These are phyloP conservation scores for Stichopus chloronotus DNA, from an alignment of 35 echinoderm and acorn worm species.

Conservation along the genomic window DNA sequence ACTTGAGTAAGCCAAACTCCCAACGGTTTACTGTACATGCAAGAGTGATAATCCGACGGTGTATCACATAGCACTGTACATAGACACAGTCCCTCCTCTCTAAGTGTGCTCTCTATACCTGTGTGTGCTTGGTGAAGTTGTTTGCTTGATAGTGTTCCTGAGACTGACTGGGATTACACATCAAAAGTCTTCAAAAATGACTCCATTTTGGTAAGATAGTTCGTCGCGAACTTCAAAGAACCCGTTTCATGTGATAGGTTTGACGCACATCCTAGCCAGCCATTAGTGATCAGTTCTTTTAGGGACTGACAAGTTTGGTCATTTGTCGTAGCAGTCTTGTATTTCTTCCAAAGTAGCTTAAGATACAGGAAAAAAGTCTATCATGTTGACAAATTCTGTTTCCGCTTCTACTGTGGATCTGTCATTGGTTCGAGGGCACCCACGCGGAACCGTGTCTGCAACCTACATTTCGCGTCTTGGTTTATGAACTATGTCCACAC, in stretches of 20 bases:
- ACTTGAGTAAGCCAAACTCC: no score
- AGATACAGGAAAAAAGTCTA: constrained; percentile 14
- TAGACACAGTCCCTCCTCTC: not conserved
- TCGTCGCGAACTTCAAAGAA: constrained; percentile 58
- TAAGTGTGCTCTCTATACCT: constrained; percentile 63
- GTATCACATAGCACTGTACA: no score
- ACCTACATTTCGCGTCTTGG: constrained; percentile 64
- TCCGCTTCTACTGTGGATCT: constrained; percentile 40
- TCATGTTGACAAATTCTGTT: constrained; percentile 65
- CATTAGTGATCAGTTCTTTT: constrained; percentile 51
- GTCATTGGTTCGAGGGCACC: constrained; percentile 25
- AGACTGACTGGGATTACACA: not conserved
- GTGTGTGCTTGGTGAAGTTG: constrained; percentile 66
- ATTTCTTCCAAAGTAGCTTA: constrained; percentile 24
- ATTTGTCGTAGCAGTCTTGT: constrained; percentile 46
- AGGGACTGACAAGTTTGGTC: constrained; percentile 56
- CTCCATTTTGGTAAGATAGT: constrained; percentile 56
- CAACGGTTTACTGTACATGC: no score
- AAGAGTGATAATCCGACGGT: no score
- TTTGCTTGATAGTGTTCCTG: constrained; percentile 9
- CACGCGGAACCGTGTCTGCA: constrained; percentile 69
- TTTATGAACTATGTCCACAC: constrained; percentile 68
- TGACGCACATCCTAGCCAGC: constrained; percentile 64
- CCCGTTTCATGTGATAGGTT: not conserved
- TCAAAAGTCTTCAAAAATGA: constrained; percentile 45